Evolutionary conservation across 2,888 invertebrate species (phyloP).

Genomic region (Zhuqinia jingwanae): DNA sequence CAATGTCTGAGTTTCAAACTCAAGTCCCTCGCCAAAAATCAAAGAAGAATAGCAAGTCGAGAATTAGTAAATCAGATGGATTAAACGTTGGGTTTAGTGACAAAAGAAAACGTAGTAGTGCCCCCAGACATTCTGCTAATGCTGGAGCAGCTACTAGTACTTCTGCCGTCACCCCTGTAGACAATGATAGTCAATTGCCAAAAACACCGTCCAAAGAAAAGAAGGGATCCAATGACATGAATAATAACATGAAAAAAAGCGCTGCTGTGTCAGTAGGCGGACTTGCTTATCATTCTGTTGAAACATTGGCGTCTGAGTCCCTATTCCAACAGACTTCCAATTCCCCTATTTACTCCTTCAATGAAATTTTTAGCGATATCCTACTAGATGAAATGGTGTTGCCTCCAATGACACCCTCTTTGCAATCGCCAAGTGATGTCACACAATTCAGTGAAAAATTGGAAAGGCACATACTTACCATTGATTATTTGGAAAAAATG

Average conservation of each 20-base stretch:
- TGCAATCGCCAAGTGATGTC: slow-evolving; percentile 65
- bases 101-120: neutral
- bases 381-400: slow-evolving; percentile 44
- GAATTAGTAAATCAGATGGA: neutral
- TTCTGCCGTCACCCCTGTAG: too few species aligned
- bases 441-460: slow-evolving; percentile 50
- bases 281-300: too few species aligned
- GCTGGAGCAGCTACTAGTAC: too few species aligned
- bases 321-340: neutral
- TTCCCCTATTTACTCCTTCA: slow-evolving; percentile 46
- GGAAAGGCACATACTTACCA: slow-evolving; percentile 40
- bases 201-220: neutral
- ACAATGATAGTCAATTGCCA: too few species aligned
- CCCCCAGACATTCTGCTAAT: too few species aligned
- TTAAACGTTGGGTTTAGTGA: neutral
- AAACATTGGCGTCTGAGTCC: too few species aligned
- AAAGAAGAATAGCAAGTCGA: neutral
- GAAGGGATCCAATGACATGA: slow-evolving; percentile 5
- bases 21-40: neutral
- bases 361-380: slow-evolving; percentile 49
- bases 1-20: neutral
- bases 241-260: neutral
- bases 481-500: slow-evolving; percentile 35
- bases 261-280: too few species aligned
- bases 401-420: slow-evolving; percentile 50